Base-by-base conservation (phyloP, 2,797 vertebrate genomes). In the Falco naumanni region DNA sequence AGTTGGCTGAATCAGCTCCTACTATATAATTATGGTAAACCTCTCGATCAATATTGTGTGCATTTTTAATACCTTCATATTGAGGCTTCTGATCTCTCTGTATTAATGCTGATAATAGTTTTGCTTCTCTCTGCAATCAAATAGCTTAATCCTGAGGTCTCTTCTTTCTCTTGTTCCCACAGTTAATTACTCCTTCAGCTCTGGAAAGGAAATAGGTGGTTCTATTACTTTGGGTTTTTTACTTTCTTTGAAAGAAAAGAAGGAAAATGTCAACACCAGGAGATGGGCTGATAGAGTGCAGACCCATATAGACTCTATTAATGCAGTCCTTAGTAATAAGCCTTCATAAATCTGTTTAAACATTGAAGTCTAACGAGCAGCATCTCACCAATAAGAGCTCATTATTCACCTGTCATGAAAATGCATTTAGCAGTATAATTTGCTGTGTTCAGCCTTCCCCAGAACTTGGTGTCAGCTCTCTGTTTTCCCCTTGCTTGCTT, bases 41-140 rank as follows among this genome's bases (percentile, higher is more conserved):
- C 63, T 89, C 75, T 79, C 68, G 16, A 84, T 94, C 88, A 81
- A 78, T 94, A 87, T 33, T 89, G 33, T 87, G 61, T 91, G 84
- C 70, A 50, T 83, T 94, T 96, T 96, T 93, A 89, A 91, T 92
- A 60, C 79, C 82, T 92, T 89, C 69, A 37, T 71, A 78, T 47
- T 59, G 79, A 93, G 78, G 54, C 33, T 89, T 91, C 84, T 95
- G 84, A 76, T 94, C 81, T 90, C 63, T 77, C 29, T 43, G 0
- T 70, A 61, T 92, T 94, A 94, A 77, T 87, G 78, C 74, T 94
- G 89, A 69, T 94, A 87, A 93, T 93, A 81, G 65, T 90, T 96
- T 93, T 95, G 68, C 88, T 90, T 83, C 64, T 88, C 48, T 79
- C 64, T 90, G 87, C 59, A 95, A 64, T 83, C 90, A 94, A 57